Conservation (phyloP, 30 jellyfish, hydroid and myxozoan species). For the Chrysaora quinquecirrha region DNA sequence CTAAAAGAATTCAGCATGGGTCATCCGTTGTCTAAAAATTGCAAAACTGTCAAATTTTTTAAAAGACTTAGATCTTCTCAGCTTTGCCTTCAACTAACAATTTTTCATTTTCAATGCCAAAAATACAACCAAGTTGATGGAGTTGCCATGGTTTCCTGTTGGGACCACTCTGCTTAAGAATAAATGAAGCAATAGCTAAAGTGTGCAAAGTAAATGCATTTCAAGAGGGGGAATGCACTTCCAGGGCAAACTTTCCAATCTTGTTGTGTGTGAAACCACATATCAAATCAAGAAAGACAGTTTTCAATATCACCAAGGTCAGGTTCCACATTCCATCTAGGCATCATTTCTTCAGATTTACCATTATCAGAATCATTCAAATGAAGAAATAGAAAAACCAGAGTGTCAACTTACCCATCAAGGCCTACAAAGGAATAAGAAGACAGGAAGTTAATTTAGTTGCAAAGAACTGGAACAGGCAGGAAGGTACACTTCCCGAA, state of each 20-base stretch:
- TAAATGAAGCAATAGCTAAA: neutral
- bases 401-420: slow-evolving; percentile 67
- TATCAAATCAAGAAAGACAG: neutral
- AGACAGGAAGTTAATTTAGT: slow-evolving; percentile 6
- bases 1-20: neutral
- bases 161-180: neutral
- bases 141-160: neutral
- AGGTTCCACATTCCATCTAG: neutral
- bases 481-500: neutral
- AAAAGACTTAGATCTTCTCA: neutral
- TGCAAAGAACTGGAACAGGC: neutral
- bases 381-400: neutral
- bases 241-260: neutral
- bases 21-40: neutral
- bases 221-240: neutral
- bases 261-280: neutral
- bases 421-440: slow-evolving; percentile 44
- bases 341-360: neutral
- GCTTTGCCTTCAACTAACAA: neutral
- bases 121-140: no score
- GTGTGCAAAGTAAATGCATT: neutral
- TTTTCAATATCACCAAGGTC: neutral
- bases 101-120: neutral
- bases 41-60: neutral
- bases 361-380: neutral